A percentile compares a stretch with the other conserved stretches of the same genome.
These are phyloP conservation scores for Coremacera marginata DNA, from an alignment of 2,888 invertebrate species.

Conservation along the genomic window DNA sequence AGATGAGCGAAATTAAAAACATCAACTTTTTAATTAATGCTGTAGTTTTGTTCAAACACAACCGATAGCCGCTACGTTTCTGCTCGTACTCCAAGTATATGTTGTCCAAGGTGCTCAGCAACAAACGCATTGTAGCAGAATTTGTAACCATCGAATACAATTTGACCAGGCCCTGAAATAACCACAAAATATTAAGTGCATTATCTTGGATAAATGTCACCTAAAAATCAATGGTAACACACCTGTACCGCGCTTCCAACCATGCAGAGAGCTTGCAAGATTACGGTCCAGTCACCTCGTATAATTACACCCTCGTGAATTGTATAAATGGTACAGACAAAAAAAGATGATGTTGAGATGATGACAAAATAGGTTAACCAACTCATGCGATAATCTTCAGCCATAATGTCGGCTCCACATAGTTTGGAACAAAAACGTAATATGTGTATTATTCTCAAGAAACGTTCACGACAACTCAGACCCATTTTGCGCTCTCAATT, in stretches of 20 bases:
- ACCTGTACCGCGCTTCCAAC: slow-evolving; percentile 52
- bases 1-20: neutral
- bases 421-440: slow-evolving; percentile 37
- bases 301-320: slow-evolving; percentile 46
- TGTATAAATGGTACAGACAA: slow-evolving; percentile 44
- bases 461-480: no score
- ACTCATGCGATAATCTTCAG: slow-evolving; percentile 47
- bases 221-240: slow-evolving; percentile 41
- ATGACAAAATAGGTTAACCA: slow-evolving; percentile 36
- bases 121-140: slow-evolving; percentile 28
- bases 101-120: slow-evolving; percentile 33
- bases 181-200: no score
- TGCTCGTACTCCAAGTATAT: slow-evolving; percentile 47
- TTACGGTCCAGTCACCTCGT: slow-evolving; percentile 46
- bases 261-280: slow-evolving; percentile 50
- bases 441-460: no score
- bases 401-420: slow-evolving; percentile 48
- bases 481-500: no score
- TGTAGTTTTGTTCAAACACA: slow-evolving; percentile 37
- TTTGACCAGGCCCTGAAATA: no score
- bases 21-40: slow-evolving; percentile 29
- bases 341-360: slow-evolving; percentile 37
- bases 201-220: slow-evolving; percentile 43
- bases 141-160: neutral
- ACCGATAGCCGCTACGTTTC: slow-evolving; percentile 38